These are phyloP conservation scores for Drosophila sucinea DNA, from an alignment of 1,140 invertebrate species.

Conservation along the genomic window DNA sequence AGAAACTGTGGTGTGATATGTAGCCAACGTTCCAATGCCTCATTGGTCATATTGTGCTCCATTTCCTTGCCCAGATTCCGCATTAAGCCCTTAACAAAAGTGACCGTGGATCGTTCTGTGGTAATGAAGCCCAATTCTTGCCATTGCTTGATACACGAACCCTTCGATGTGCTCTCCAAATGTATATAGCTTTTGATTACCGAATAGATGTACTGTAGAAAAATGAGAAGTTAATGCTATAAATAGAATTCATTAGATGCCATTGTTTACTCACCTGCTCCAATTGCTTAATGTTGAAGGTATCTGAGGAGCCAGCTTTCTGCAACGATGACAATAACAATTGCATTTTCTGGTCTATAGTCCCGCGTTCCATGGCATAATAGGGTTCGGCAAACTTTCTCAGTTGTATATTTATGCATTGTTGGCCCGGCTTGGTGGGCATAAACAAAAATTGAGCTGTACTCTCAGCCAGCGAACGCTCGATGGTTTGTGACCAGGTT, in stretches of 20 bases:
- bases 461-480: constrained; percentile 65
- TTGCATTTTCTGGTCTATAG: constrained; percentile 71
- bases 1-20: constrained; percentile 76
- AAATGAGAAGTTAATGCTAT: not conserved
- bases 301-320: constrained; percentile 41
- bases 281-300: constrained; percentile 67
- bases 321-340: constrained; percentile 60
- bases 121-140: constrained; percentile 84
- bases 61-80: constrained; percentile 68
- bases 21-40: constrained; percentile 75
- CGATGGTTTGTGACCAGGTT: constrained; percentile 74
- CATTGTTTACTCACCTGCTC: constrained; percentile 57
- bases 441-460: constrained; percentile 75
- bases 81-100: constrained; percentile 84
- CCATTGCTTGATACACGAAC: constrained; percentile 83
- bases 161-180: constrained; percentile 61
- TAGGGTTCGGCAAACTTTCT: constrained; percentile 69
- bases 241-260: not conserved
- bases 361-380: constrained; percentile 74
- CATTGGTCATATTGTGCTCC: constrained; percentile 64
- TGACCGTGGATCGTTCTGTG: constrained; percentile 84
- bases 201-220: constrained; percentile 73
- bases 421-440: constrained; percentile 62
- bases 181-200: constrained; percentile 79
- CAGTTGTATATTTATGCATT: constrained; percentile 56